Evolutionary conservation across 2,113 vertebrate species (phyloP), one percentile per base, ranked within the genome.

Genomic region (Plectropomus leopardus): DNA sequence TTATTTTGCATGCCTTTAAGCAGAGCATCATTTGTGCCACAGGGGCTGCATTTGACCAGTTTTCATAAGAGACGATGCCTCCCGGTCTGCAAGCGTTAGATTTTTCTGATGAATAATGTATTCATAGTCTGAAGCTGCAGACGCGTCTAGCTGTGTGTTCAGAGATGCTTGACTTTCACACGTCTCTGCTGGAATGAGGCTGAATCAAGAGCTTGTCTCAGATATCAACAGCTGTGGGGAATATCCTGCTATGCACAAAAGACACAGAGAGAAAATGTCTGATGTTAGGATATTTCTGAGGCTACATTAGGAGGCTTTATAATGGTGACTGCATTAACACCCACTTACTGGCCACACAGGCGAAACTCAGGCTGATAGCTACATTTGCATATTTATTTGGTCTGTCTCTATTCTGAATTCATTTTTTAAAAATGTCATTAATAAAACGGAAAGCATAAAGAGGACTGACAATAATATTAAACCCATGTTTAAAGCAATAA

Each of bases 41-140:
- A 34, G 70, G 61, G 68, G 59, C 50, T 34, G 30, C 78, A 32
- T 60, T 77, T 77, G 81, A 71, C 67, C 84, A 78, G 24, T 70
- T 75, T 77, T 86, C 72, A 86, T 76, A 51, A 82, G 74, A 86
- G 55, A 51, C 48, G 65, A 55, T 48, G 58, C 77, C 79, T 80
- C 75, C 59, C 28, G 54, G 70, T 78, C 76, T 78, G 82, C 24
- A 42, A 75, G 74, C 47, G 63, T 80, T 67, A 82, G 69, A 83
- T 92, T 86, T 88, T 72, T 86, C 85, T 87, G 79, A 90, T 92
- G 91, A 93, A 92, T 92, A 91, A 92, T 90, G 85, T 87, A 92
- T 91, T 90, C 86, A 84, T 75, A 30, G 77, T 85, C 68, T 83
- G 77, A 86, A 59, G 84, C 83, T 76, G 75, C 81, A 83, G 87